Conservation (phyloP, 2,888 invertebrate species). For the Bhutanitis thaidina region DNA sequence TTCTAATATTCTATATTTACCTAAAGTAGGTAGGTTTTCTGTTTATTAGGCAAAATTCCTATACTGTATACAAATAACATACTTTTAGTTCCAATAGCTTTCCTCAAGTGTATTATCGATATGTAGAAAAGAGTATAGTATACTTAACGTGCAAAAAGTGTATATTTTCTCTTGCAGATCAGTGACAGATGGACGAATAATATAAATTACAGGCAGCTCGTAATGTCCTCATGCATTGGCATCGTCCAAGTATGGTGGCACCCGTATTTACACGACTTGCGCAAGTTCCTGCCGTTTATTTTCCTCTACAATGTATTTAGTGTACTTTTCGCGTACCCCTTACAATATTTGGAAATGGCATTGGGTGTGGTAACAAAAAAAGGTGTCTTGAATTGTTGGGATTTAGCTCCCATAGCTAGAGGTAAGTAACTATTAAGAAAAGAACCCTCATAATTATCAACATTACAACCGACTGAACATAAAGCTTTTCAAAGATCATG, state of each 20-base stretch:
- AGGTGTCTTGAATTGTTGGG: slow-evolving; percentile 65
- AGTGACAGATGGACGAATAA: slow-evolving; percentile 67
- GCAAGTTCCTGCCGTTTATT: slow-evolving; percentile 56
- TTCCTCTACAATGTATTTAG: slow-evolving; percentile 66
- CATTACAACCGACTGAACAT: too few relatives aligned
- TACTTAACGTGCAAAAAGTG: too few relatives aligned
- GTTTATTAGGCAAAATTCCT: too few relatives aligned
- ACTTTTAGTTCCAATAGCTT: too few relatives aligned
- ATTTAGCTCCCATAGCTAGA: slow-evolving; percentile 61
- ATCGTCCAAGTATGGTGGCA: slow-evolving; percentile 69
- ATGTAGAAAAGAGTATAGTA: too few relatives aligned
- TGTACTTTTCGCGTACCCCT: slow-evolving; percentile 57
- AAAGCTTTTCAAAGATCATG: too few relatives aligned
- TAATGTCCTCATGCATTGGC: slow-evolving; percentile 61
- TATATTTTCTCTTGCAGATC: slow-evolving; percentile 33
- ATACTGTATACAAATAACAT: too few relatives aligned
- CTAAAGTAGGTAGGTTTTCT: too few relatives aligned
- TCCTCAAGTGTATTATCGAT: too few relatives aligned
- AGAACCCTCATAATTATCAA: too few relatives aligned
- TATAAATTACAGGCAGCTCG: slow-evolving; percentile 63
- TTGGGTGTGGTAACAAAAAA: slow-evolving; percentile 65
- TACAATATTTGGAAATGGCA: slow-evolving; percentile 65
- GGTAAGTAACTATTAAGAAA: slow-evolving; percentile 37
- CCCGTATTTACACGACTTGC: slow-evolving; percentile 57
- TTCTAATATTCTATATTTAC: too few relatives aligned